Conservation (phyloP, 2,797 vertebrate genomes). For the Enteromius trimaculatus region DNA sequence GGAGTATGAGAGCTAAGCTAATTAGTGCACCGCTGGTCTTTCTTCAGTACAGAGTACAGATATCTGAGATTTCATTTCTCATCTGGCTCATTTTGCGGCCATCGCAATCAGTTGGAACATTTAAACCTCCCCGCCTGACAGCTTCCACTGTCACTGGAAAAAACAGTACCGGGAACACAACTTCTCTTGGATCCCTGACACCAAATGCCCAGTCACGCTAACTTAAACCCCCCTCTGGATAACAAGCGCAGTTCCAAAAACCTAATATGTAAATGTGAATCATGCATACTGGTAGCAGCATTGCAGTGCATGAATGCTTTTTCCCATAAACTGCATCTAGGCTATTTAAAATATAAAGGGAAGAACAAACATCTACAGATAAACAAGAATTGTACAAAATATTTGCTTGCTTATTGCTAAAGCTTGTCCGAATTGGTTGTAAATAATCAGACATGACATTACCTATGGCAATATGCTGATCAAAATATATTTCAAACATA, state of each 20-base stretch:
- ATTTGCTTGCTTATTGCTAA: background rate
- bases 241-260: slow-evolving; percentile 1
- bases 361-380: slow-evolving; percentile 14
- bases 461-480: background rate
- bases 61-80: slow-evolving; percentile 32
- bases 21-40: slow-evolving; percentile 33
- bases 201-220: slow-evolving; percentile 32
- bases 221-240: slow-evolving; percentile 31
- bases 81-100: slow-evolving; percentile 19
- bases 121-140: slow-evolving; percentile 10
- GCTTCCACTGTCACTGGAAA: slow-evolving; percentile 32
- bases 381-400: background rate
- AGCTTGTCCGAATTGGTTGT: background rate
- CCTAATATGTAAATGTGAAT: slow-evolving; percentile 15
- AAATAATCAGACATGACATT: background rate
- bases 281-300: background rate
- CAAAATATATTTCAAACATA: background rate
- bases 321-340: slow-evolving; percentile 14
- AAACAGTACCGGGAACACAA: slow-evolving; percentile 1
- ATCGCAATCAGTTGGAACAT: slow-evolving; percentile 41
- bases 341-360: slow-evolving; percentile 5
- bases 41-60: slow-evolving; percentile 20
- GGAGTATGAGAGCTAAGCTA: slow-evolving; percentile 37
- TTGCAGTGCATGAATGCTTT: background rate
- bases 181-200: background rate